A percentile compares a stretch with the other conserved stretches of the same genome.
Evolutionary conservation across 2,113 vertebrate species (phyloP).

Genomic region (Etheostoma spectabile): DNA sequence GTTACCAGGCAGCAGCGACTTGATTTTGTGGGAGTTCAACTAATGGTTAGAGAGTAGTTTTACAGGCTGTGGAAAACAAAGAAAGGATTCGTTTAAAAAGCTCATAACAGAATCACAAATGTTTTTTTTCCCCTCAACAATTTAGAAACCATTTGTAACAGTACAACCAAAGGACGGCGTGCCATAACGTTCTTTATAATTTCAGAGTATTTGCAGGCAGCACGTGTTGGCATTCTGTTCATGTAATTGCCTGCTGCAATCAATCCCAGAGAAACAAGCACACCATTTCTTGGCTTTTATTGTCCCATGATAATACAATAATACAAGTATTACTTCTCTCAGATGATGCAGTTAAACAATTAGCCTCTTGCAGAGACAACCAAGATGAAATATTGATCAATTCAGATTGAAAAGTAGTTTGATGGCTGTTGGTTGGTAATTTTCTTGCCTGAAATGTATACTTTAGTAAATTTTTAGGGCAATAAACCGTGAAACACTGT

Average conservation of each 20-base stretch:
- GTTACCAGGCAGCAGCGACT: conserved; percentile 44
- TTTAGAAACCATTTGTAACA: background rate
- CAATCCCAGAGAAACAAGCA: conserved; percentile 41
- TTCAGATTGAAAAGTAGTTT: conserved; percentile 1
- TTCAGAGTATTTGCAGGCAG: conserved; percentile 13
- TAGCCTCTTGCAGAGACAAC: background rate
- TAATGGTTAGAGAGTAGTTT: conserved; percentile 27
- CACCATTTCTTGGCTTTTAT: conserved; percentile 49
- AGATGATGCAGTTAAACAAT: conserved; percentile 36
- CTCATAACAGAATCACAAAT: background rate
- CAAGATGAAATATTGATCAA: conserved; percentile 47
- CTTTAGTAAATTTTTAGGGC: background rate
- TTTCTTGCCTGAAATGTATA: background rate
- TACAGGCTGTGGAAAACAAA: background rate
- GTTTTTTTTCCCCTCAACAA: background rate
- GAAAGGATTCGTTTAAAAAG: background rate
- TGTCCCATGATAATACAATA: conserved; percentile 21
- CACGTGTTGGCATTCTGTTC: conserved; percentile 14
- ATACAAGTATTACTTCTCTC: conserved; percentile 14
- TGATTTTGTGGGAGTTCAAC: conserved; percentile 50
- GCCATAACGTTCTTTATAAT: conserved; percentile 6
- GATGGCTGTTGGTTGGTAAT: conserved; percentile 1
- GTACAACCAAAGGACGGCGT: background rate
- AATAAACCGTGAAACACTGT: background rate
- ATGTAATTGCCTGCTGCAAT: conserved; percentile 15